Conservation (phyloP, 2,113 vertebrate genomes). For the Sialia sialis region DNA sequence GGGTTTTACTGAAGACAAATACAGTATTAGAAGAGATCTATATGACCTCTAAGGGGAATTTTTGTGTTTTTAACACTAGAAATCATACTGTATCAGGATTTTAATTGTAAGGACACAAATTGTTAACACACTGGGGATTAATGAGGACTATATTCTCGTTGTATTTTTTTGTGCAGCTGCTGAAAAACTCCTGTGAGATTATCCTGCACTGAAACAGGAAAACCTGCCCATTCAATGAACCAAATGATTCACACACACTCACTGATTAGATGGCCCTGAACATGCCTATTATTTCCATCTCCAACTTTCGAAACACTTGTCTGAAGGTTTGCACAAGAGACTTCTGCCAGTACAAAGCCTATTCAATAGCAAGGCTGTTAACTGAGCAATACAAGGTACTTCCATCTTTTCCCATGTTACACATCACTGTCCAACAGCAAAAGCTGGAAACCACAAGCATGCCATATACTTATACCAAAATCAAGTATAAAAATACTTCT, state of each 20-base stretch:
- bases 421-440: constrained; percentile 46
- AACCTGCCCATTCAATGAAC: background rate
- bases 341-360: background rate
- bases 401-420: background rate
- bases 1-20: background rate
- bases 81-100: background rate
- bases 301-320: background rate
- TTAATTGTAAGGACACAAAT: background rate
- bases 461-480: background rate
- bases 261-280: background rate
- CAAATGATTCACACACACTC: background rate
- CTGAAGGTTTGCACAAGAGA: background rate
- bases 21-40: background rate
- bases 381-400: background rate
- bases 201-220: background rate
- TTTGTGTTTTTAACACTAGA: background rate
- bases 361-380: background rate
- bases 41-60: background rate
- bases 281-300: background rate
- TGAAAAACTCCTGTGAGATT: background rate
- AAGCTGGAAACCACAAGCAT: background rate
- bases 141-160: background rate
- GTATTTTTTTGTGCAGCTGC: background rate
- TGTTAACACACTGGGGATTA: background rate
- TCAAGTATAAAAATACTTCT: background rate